These are phyloP conservation scores for Chascanopsetta lugubris DNA, from an alignment of 2,113 vertebrate species.

Conservation along the genomic window DNA sequence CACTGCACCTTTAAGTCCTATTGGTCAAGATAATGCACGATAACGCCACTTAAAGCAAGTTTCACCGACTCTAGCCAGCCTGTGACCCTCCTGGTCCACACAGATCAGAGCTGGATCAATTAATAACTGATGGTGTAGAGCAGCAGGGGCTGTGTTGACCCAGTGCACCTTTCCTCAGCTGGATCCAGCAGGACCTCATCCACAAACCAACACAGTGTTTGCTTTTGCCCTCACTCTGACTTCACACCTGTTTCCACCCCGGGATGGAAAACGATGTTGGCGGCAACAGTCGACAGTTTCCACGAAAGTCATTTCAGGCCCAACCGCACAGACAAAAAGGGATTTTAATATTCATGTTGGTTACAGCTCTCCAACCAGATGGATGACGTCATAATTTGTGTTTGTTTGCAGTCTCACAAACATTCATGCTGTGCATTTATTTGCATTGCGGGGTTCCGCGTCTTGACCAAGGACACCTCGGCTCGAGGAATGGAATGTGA, in stretches of 20 bases:
- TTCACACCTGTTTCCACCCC: constrained; percentile 16
- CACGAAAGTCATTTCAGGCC: too few species aligned
- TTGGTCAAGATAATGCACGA: too few species aligned
- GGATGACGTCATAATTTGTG: too few species aligned
- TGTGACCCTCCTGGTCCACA: too few species aligned
- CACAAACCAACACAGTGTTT: constrained; percentile 23
- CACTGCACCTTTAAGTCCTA: too few species aligned
- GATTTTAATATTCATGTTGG: too few species aligned
- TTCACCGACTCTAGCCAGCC: not conserved
- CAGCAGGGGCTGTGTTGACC: constrained; percentile 36
- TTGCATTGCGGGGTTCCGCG: too few species aligned
- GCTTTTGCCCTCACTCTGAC: constrained; percentile 5
- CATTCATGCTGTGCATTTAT: too few species aligned
- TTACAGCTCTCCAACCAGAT: too few species aligned
- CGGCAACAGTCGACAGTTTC: not conserved
- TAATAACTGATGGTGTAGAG: constrained; percentile 49
- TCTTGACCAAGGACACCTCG: too few species aligned
- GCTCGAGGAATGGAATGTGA: not conserved
- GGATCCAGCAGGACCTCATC: constrained; percentile 39
- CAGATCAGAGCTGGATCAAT: constrained; percentile 6
- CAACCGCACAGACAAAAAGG: too few species aligned
- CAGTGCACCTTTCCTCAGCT: constrained; percentile 23
- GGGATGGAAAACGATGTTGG: not conserved
- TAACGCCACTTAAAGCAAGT: not conserved
- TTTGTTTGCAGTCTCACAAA: too few species aligned